Conservation (phyloP, 2,113 vertebrate species). For the Dipodomys merriami region DNA sequence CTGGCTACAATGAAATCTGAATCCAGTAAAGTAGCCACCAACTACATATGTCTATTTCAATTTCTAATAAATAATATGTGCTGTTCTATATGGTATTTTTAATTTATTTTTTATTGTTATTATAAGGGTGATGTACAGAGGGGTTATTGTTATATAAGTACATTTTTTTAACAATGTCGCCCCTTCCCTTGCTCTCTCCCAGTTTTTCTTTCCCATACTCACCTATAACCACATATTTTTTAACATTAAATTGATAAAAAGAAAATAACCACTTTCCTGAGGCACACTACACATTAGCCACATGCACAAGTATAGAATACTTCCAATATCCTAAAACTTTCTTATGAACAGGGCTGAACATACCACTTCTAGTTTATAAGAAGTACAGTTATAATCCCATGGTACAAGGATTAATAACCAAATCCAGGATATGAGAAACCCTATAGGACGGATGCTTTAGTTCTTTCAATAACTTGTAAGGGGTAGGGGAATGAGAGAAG, state of each 20-base stretch:
- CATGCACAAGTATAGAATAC: neutral
- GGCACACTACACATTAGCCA: neutral
- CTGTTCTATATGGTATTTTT: neutral
- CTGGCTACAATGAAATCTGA: neutral
- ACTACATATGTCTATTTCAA: neutral
- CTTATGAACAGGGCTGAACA: neutral
- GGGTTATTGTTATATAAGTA: no score
- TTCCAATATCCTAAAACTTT: neutral
- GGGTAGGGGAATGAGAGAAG: neutral
- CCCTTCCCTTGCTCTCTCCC: no score
- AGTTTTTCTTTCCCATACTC: no score
- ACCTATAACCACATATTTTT: no score
- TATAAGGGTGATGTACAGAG: no score
- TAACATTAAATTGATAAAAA: constrained; percentile 3
- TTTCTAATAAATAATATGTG: neutral
- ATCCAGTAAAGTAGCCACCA: neutral
- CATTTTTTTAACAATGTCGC: no score
- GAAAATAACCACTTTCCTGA: neutral
- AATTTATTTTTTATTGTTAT: no score
- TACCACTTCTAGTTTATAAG: neutral
- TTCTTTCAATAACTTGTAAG: neutral
- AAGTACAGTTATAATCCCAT: neutral
- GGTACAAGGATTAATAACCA: neutral
- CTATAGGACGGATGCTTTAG: neutral
- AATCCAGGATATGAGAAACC: neutral